These are phyloP conservation scores for Lamprotornis superbus DNA, from an alignment of 2,113 vertebrate species.

Conservation along the genomic window DNA sequence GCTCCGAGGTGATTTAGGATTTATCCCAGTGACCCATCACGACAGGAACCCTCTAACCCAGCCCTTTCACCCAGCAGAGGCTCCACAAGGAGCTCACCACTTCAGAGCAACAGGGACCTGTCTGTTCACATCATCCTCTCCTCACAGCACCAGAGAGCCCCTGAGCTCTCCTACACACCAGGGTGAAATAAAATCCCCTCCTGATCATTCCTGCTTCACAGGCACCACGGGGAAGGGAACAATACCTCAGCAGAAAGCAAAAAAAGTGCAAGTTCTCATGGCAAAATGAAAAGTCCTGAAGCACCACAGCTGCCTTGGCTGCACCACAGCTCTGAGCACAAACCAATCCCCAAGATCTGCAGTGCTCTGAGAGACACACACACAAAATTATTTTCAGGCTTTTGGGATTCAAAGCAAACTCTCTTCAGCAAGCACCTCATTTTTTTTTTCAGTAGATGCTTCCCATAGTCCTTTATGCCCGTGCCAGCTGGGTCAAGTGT, in stretches of 20 bases:
- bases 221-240: neutral
- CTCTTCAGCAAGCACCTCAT: neutral
- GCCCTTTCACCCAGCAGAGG: neutral
- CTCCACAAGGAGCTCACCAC: neutral
- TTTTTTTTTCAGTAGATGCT: neutral
- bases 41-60: neutral
- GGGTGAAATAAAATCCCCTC: neutral
- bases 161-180: neutral
- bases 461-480: neutral
- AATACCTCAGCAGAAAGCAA: neutral
- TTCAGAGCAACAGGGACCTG: neutral
- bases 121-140: neutral
- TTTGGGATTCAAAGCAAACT: neutral
- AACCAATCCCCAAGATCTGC: neutral
- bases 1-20: neutral
- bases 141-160: neutral
- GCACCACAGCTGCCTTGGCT: neutral
- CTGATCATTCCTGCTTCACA: neutral
- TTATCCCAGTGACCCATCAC: neutral
- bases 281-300: neutral
- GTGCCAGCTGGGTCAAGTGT: neutral
- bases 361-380: neutral
- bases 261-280: neutral
- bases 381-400: neutral
- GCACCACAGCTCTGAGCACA: neutral